Percentiles rank a stretch among this genome's conserved stretches.
Evolutionary conservation across 1,140 invertebrate species (phyloP).

Genomic region (Drosophila busckii): DNA sequence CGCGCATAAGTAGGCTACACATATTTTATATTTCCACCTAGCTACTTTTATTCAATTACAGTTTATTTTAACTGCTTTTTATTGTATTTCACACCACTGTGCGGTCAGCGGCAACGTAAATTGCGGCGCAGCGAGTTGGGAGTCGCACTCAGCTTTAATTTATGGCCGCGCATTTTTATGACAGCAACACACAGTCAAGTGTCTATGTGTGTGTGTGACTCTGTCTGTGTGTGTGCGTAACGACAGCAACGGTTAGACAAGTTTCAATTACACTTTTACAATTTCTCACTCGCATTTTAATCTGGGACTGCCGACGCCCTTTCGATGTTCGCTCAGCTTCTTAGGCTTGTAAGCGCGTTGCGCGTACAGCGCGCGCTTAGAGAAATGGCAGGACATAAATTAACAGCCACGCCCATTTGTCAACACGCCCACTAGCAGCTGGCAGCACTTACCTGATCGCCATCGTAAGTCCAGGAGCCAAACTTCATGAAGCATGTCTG

Average conservation of each 20-base stretch:
- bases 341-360: slow-evolving; percentile 69
- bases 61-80: too few relatives aligned
- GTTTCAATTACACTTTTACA: slow-evolving; percentile 77
- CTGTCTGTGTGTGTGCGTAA: slow-evolving; percentile 6
- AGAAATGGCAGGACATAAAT: slow-evolving; percentile 62
- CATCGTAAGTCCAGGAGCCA: slow-evolving; percentile 99
- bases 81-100: too few relatives aligned
- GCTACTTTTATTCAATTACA: too few relatives aligned
- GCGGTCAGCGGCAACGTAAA: slow-evolving; percentile 36
- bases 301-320: slow-evolving; percentile 57
- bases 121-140: too few relatives aligned
- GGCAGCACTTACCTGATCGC: slow-evolving; percentile 86
- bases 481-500: slow-evolving; percentile 98
- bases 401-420: slow-evolving; percentile 50
- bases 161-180: slow-evolving; percentile 74
- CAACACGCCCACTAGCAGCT: slow-evolving; percentile 5
- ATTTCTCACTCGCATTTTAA: slow-evolving; percentile 77
- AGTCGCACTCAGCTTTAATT: slow-evolving; percentile 68
- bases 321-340: slow-evolving; percentile 61
- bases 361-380: slow-evolving; percentile 23
- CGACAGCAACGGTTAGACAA: slow-evolving; percentile 61
- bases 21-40: too few relatives aligned
- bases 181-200: slow-evolving; percentile 56
- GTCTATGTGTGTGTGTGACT: slow-evolving; percentile 19
- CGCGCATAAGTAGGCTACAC: too few relatives aligned